Evolutionary conservation across 2,113 vertebrate species (phyloP).

Genomic region (Lota lota): DNA sequence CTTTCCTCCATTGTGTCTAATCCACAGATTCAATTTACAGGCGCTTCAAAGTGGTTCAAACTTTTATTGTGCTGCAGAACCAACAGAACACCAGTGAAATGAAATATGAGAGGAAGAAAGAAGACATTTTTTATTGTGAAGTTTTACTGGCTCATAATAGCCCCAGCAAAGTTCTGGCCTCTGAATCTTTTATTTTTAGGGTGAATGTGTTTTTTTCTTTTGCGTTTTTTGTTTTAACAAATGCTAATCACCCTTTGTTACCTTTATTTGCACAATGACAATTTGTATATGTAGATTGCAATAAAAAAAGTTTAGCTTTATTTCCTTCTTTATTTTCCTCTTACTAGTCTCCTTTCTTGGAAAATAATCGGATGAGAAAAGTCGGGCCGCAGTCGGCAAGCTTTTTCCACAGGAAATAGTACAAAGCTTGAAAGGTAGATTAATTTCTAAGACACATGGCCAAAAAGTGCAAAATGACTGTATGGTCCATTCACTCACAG

Average conservation of each 20-base stretch:
- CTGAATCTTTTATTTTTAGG: conserved; percentile 15
- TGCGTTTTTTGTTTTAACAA: background rate
- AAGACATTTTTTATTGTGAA: conserved; percentile 60
- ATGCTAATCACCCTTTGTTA: background rate
- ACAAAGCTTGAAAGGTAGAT: background rate
- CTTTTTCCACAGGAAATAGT: conserved; percentile 16
- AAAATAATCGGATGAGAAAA: conserved; percentile 21
- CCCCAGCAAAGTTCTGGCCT: conserved; percentile 24
- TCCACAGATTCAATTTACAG: conserved; percentile 65
- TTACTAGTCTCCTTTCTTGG: background rate
- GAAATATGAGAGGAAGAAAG: conserved; percentile 56
- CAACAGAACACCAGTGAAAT: conserved; percentile 27
- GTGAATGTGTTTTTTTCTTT: background rate
- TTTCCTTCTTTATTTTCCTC: background rate
- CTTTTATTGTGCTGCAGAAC: conserved; percentile 58
- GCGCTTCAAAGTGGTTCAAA: conserved; percentile 63
- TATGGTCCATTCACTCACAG: conserved; percentile 19
- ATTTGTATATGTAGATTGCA: background rate
- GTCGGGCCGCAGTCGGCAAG: background rate
- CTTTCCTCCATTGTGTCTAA: conserved; percentile 61
- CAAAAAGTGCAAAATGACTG: conserved; percentile 13
- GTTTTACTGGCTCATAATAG: conserved; percentile 53
- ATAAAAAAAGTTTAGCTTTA: background rate
- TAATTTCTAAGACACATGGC: conserved; percentile 5
- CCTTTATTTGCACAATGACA: background rate